Evolutionary conservation across 2,888 invertebrate genomes (phyloP), one percentile per base, ranked within the genome.

Genomic region (Euzophera pinguis): DNA sequence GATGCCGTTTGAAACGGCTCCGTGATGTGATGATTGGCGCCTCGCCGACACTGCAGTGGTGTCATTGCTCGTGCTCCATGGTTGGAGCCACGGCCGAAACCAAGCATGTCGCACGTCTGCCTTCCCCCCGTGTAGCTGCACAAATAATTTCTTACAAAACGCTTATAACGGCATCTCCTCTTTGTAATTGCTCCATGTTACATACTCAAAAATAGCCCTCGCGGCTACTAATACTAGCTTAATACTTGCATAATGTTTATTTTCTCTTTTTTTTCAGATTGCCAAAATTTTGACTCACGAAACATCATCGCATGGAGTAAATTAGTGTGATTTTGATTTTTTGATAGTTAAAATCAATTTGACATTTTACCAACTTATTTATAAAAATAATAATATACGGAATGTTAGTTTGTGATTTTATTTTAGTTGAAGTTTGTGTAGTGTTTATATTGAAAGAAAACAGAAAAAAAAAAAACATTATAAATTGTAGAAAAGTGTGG

Each of bases 401-500:
- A 39, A 45, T 37, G 47, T 54, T 58, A 32, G 45, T 48, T 56
- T 59, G 56, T 59, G 59, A 59, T 59, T 55, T 55, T 49, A 49
- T 8, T 10, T 13, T 45, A 22, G 22, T 22, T 22, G 22, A 22
- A 22, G 5, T 22, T 22, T 3, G 22, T 22, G 22, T 22, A 22
- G 22, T 22, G 22, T 22, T 22, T 3, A 3, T 22, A 3, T 32
- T 32, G 7, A 32, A 32, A 32, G 8, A 2, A 32, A 32, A 32
- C 3, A 32, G 10, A 12, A n/a, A 14, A 29, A 29, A 12, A 6
- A 35, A 27, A 50, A n/a, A 37, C 22, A 39, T 32, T 10, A 32
- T 50, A 49, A 14, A 12, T 49, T 27, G 29, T 63, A 63, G 61
- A 57, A 63, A 70, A 66, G 79, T 69, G 76, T 78, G 82, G 77